Evolutionary conservation across 2,888 invertebrate genomes (phyloP).

Genomic region (Leptinotarsa haldemani): DNA sequence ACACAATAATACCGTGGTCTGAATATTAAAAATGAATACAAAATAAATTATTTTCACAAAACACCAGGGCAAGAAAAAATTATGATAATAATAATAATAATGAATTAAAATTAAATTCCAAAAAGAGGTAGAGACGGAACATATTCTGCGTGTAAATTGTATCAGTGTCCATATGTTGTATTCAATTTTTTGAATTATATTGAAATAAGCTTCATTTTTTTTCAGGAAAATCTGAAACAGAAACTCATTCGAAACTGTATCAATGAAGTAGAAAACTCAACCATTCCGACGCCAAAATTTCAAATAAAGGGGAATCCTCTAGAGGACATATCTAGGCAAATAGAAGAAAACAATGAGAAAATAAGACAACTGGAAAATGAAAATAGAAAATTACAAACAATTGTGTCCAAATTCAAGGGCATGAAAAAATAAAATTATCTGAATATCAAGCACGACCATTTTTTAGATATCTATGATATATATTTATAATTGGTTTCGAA

Average conservation of each 20-base stretch:
- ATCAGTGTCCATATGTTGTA: background rate
- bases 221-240: slow-evolving; percentile 36
- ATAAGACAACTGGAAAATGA: slow-evolving; percentile 46
- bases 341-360: slow-evolving; percentile 49
- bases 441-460: background rate
- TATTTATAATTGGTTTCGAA: no score
- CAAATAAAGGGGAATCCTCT: slow-evolving; percentile 50
- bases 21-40: no score
- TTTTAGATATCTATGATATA: background rate
- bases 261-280: slow-evolving; percentile 7
- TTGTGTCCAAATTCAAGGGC: slow-evolving; percentile 43
- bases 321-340: slow-evolving; percentile 50
- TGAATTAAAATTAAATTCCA: no score
- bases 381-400: slow-evolving; percentile 44
- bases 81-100: no score
- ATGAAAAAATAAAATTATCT: slow-evolving; percentile 33
- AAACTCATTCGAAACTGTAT: background rate
- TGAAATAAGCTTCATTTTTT: background rate
- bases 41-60: no score
- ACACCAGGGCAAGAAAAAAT: no score
- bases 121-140: no score
- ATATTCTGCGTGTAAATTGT: no score
- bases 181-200: no score
- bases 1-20: no score
- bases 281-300: slow-evolving; percentile 14